Conservation (phyloP, 2,797 vertebrate species). For the Rhinella marina region DNA sequence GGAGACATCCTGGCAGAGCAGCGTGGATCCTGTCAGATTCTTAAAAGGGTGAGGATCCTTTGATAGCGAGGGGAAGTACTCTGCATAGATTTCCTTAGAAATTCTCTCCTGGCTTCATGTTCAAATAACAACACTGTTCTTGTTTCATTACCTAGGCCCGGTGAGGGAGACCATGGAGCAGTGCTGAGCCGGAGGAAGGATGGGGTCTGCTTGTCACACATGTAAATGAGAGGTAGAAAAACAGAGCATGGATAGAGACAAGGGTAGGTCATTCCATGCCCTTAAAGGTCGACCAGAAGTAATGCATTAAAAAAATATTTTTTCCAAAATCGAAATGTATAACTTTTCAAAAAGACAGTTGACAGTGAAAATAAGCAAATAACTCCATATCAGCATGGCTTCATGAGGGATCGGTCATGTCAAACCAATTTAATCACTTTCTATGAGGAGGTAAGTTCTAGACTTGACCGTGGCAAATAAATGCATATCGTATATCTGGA, state of each 20-base stretch:
- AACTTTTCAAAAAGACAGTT: too few relatives aligned
- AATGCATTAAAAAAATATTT: too few relatives aligned
- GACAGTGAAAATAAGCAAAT: too few relatives aligned
- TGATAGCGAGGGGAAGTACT: conserved; percentile 28
- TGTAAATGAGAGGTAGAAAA: too few relatives aligned
- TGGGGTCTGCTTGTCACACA: neutral
- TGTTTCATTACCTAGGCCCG: neutral
- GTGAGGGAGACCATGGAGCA: neutral
- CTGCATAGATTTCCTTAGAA: conserved; percentile 10
- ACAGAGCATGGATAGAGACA: neutral
- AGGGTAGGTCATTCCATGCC: neutral
- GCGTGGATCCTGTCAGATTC: conserved; percentile 34
- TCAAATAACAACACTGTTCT: neutral
- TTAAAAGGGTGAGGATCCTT: conserved; percentile 46
- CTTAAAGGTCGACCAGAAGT: neutral
- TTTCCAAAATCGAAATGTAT: too few relatives aligned
- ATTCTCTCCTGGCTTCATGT: neutral
- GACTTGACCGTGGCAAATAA: too few relatives aligned
- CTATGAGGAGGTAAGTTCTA: too few relatives aligned
- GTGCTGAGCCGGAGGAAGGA: neutral
- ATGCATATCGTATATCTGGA: too few relatives aligned
- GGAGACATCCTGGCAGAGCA: conserved; percentile 50
- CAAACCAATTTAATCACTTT: too few relatives aligned
- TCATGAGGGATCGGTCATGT: too few relatives aligned
- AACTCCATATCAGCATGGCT: too few relatives aligned